Evolutionary conservation across 2,113 vertebrate species (phyloP).

Genomic region (Vulpes ferrilata): DNA sequence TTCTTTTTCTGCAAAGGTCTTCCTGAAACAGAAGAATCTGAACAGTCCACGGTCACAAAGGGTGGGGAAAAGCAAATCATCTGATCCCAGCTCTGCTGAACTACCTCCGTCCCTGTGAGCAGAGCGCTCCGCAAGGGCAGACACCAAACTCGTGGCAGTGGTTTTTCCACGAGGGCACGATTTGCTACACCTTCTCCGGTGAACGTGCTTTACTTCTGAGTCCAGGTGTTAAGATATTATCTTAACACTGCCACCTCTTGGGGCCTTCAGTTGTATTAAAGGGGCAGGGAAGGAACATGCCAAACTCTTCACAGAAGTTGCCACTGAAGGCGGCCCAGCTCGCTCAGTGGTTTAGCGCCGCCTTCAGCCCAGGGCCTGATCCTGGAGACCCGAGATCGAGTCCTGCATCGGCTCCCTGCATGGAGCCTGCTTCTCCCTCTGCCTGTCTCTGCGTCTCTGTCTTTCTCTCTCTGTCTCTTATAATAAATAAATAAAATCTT

Average conservation of each 20-base stretch:
- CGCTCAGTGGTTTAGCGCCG: too few relatives aligned
- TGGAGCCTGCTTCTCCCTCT: too few relatives aligned
- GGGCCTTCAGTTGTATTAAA: background rate
- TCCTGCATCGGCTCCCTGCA: too few relatives aligned
- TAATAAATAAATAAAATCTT: too few relatives aligned
- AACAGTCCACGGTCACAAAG: background rate
- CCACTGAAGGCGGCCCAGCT: background rate
- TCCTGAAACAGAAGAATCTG: background rate
- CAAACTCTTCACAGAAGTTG: background rate
- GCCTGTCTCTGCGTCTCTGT: too few relatives aligned
- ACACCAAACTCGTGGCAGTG: rapidly evolving
- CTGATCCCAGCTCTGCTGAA: background rate
- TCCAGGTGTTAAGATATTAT: background rate
- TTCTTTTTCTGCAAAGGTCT: background rate
- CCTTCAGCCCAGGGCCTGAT: too few relatives aligned
- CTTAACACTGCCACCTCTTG: background rate
- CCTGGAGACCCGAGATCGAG: too few relatives aligned
- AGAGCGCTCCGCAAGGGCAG: rapidly evolving
- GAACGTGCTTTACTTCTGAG: background rate
- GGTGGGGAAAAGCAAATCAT: background rate
- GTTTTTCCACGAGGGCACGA: background rate
- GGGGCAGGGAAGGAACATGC: background rate
- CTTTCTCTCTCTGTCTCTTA: too few relatives aligned
- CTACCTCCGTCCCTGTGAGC: background rate
- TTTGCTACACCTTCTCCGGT: background rate